A percentile compares a stretch with the other conserved stretches of the same genome.
phyloP scores from a whole-genome alignment of 1,140 invertebrate genomes.

The Diorhabda sublineata region DNA sequence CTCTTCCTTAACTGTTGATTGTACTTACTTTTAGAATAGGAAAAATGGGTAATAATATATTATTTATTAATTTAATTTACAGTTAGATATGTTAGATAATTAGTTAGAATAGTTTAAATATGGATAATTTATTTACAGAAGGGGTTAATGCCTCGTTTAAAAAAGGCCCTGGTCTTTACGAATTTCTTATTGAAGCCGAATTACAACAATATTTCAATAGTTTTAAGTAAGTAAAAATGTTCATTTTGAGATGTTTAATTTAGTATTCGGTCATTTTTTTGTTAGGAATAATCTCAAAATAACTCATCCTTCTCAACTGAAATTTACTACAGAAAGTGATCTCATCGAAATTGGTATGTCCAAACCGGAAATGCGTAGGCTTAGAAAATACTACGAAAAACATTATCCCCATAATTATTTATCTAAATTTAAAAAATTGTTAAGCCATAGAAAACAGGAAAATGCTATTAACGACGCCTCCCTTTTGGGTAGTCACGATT shows the following conservation, averaged over 20 bases:
- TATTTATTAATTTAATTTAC: not conserved
- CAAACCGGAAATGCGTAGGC: conserved; percentile 87
- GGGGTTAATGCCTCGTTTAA: conserved; percentile 41
- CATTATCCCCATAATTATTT: conserved; percentile 90
- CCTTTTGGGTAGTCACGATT: conserved; percentile 34
- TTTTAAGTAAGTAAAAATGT: conserved; percentile 51
- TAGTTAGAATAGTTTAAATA: not conserved
- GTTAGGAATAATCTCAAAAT: conserved; percentile 72
- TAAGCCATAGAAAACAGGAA: conserved; percentile 61
- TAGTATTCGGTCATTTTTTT: conserved; percentile 26
- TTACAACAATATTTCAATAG: conserved; percentile 81
- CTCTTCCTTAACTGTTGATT: conserved; percentile 18
- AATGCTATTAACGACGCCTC: conserved; percentile 40
- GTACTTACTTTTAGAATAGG: conserved; percentile 24
- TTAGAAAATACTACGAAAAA: conserved; percentile 91
- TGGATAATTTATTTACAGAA: conserved; percentile 37
- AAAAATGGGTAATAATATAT: conserved; percentile 21
- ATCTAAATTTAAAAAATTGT: conserved; percentile 80
- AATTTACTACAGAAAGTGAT: conserved; percentile 93
- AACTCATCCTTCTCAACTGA: conserved; percentile 89
- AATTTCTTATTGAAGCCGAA: conserved; percentile 87
- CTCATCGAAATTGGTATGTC: conserved; percentile 88
- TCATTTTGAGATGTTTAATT: not conserved
- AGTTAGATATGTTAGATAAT: not conserved
- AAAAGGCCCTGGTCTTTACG: conserved; percentile 72